Base-by-base conservation (phyloP, 1,140 invertebrate species). In the Scylla paramamosain region DNA sequence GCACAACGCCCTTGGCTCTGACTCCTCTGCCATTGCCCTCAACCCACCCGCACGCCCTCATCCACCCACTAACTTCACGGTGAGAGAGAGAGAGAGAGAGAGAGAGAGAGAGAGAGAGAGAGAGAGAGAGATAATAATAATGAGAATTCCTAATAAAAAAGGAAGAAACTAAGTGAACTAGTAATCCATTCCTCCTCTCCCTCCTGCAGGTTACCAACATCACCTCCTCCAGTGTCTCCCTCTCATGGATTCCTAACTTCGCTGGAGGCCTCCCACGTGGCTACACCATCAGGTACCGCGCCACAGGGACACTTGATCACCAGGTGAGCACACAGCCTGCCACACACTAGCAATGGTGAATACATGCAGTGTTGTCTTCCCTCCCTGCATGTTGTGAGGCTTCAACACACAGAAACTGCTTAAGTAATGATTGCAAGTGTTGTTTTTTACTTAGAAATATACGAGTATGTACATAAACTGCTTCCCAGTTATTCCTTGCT, bases 161-260 rank as follows among this genome's bases (percentile, higher is more conserved):
- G 39, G 39, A 39, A 39, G 39, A 39, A 39, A 2, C 6, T 1
- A n/a, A 31, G 83, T 86, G 28, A 28, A 86, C 45, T 89, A 39
- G 10, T n/a, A 28, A 31, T 89, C 28, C 48, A n/a, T 20, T 86
- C 31, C 82, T 32, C 8, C 84, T n/a, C 52, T 59, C 32, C 16
- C 48, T 16, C 96, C 97, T 99, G 29, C 97, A 97, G 95, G 97
- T 98, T 89, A 97, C 98, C 39, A 99, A 99, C 97, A 98, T 98
- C 0, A 99, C 99, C 2, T 98, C 99, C 96, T 98, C 99, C 96
- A 98, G 98, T 0, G 98, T 99, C 4, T 98, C 98, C 0, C 97
- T 99, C 28, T 97, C 98, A 67, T 99, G 99, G 99, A 98, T 98
- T 83, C 98, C 99, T 16, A 99, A 99, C 4, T 99, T 99, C 97